phyloP scores from a whole-genome alignment of 2,113 vertebrate species.

The Antechinus stuartii region DNA sequence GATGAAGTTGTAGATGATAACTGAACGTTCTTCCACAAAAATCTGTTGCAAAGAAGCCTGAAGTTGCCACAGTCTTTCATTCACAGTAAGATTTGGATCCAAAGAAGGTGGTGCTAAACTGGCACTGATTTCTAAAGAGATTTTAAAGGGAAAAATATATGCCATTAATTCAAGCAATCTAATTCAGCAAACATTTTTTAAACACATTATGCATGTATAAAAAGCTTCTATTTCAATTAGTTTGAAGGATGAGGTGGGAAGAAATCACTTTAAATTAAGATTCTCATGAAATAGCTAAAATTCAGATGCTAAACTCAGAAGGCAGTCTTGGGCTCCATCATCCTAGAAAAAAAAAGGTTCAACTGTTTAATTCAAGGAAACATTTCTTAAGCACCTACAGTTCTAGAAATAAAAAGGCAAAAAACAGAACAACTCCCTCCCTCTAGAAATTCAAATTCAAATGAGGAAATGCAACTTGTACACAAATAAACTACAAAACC shows the following conservation, averaged over 20 bases:
- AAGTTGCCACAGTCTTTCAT: conserved; percentile 88
- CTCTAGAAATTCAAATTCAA: background rate
- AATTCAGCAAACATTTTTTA: conserved; percentile 9
- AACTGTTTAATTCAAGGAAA: background rate
- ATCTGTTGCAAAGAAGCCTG: conserved; percentile 84
- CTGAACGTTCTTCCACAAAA: conserved; percentile 69
- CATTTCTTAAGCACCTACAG: background rate
- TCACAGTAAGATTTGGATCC: conserved; percentile 89
- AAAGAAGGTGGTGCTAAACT: conserved; percentile 94
- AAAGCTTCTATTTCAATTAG: background rate
- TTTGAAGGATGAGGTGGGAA: background rate
- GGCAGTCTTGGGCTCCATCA: background rate
- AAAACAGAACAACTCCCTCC: background rate
- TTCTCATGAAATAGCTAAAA: background rate
- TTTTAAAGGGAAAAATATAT: conserved; percentile 45
- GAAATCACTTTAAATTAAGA: conserved; percentile 51
- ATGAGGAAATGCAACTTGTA: background rate
- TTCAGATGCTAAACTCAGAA: conserved; percentile 46
- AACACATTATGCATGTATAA: background rate
- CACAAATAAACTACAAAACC: background rate
- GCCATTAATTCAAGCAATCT: conserved; percentile 30
- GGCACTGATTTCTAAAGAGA: conserved; percentile 87
- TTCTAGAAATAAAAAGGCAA: background rate
- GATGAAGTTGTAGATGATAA: conserved; percentile 91
- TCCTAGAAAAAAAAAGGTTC: background rate